phyloP scores from a whole-genome alignment of 1,140 invertebrate species.

The Drosophila auraria region DNA sequence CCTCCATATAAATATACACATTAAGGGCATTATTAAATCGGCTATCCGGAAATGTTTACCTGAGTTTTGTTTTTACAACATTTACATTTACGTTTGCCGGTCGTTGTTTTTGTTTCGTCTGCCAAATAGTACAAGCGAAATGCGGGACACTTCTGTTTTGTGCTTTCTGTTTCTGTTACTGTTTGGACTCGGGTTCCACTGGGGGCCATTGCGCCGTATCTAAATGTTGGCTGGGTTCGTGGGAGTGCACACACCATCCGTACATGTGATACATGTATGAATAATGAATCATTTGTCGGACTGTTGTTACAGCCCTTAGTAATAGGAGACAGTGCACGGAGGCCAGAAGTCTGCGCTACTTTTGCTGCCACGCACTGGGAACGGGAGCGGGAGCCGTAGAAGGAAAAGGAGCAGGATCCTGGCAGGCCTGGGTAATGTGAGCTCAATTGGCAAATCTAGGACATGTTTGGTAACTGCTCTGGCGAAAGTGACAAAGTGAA shows the following conservation, averaged over 20 bases:
- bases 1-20: no score
- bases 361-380: constrained; percentile 48
- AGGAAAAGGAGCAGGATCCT: neutral
- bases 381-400: neutral
- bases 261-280: constrained; percentile 57
- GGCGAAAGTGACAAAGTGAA: constrained; percentile 79
- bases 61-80: constrained; percentile 23
- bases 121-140: constrained; percentile 35
- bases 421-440: constrained; percentile 51
- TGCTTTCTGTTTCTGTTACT: constrained; percentile 29
- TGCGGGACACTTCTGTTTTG: constrained; percentile 39
- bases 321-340: constrained; percentile 64
- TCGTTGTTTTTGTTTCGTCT: constrained; percentile 57
- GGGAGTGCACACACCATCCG: neutral
- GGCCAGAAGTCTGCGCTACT: constrained; percentile 58
- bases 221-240: constrained; percentile 16
- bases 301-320: constrained; percentile 45
- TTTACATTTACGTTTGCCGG: constrained; percentile 38
- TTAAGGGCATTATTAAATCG: constrained; percentile 30
- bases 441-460: constrained; percentile 81
- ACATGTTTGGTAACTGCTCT: constrained; percentile 74
- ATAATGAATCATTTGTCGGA: constrained; percentile 80
- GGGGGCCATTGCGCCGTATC: constrained; percentile 59
- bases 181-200: constrained; percentile 55
- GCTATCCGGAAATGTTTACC: constrained; percentile 7